Evolutionary conservation across 2,113 vertebrate species (phyloP).

Genomic region (Cynoglossus semilaevis): DNA sequence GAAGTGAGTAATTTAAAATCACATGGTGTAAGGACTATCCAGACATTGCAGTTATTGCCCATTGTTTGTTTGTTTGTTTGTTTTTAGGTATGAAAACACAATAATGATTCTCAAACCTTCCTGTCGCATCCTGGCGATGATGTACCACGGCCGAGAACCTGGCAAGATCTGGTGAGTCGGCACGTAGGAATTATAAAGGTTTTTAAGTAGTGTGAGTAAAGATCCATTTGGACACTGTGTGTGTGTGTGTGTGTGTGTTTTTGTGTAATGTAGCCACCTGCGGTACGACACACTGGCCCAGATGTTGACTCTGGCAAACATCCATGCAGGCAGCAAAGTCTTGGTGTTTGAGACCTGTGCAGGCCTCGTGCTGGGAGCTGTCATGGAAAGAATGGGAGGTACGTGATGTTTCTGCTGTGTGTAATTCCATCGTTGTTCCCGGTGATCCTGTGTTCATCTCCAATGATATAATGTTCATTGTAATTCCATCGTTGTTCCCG

Average conservation of each 20-base stretch:
- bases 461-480: too few relatives aligned
- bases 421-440: not conserved
- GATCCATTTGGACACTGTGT: not conserved
- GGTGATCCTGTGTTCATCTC: too few relatives aligned
- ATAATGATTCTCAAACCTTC: slow-evolving; percentile 88
- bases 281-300: slow-evolving; percentile 93
- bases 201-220: not conserved
- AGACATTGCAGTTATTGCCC: too few relatives aligned
- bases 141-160: slow-evolving; percentile 97
- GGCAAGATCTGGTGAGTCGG: slow-evolving; percentile 92
- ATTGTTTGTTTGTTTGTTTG: not conserved
- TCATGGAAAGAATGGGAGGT: slow-evolving; percentile 98
- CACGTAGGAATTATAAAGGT: not conserved
- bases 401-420: not conserved
- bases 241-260: too few relatives aligned
- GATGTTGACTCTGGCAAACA: slow-evolving; percentile 90
- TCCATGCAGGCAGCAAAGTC: slow-evolving; percentile 92
- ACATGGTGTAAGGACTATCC: not conserved
- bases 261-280: slow-evolving; percentile 80
- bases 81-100: slow-evolving; percentile 86
- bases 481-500: not conserved
- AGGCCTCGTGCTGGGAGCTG: slow-evolving; percentile 88
- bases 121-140: slow-evolving; percentile 92
- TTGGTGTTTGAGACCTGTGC: slow-evolving; percentile 93
- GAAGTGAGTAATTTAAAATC: slow-evolving; percentile 82